Conservation (phyloP, 2,113 vertebrate genomes). For the Neogale vison region DNA sequence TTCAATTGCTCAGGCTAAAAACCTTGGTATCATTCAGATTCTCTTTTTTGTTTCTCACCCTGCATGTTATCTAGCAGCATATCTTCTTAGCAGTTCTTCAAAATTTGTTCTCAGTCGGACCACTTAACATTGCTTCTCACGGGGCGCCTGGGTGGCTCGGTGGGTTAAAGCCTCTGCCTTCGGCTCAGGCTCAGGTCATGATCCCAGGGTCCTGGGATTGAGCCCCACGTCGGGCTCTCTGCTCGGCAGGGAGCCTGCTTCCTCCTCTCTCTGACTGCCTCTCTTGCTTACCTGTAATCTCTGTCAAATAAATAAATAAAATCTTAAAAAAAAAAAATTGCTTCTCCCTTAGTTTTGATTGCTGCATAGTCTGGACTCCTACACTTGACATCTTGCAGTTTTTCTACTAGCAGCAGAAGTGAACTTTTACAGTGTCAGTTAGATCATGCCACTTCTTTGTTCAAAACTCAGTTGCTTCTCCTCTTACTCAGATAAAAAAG, state of each 20-base stretch:
- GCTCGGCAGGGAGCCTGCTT: too few relatives aligned
- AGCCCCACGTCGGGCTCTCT: too few relatives aligned
- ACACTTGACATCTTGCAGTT: neutral
- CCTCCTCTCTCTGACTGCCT: too few relatives aligned
- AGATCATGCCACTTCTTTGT: neutral
- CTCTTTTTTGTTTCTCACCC: neutral
- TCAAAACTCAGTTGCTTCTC: neutral
- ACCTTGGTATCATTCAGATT: neutral
- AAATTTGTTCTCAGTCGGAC: neutral
- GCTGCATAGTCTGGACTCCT: neutral
- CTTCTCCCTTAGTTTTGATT: neutral
- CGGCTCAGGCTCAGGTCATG: too few relatives aligned
- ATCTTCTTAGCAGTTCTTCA: neutral
- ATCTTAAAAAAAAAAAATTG: too few relatives aligned
- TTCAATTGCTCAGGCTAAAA: neutral
- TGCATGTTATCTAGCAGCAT: neutral
- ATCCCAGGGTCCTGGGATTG: too few relatives aligned
- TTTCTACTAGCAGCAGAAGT: neutral
- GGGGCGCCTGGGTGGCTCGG: too few relatives aligned
- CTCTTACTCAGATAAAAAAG: slow-evolving; percentile 2
- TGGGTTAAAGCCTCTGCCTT: too few relatives aligned
- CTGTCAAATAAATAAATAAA: too few relatives aligned
- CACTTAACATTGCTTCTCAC: neutral
- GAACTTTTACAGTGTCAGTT: neutral
- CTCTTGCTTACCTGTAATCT: too few relatives aligned